A percentile compares a stretch with the other conserved stretches of the same genome.
phyloP scores from a whole-genome alignment of 2,113 vertebrate species.

The Crotalus helleri region DNA sequence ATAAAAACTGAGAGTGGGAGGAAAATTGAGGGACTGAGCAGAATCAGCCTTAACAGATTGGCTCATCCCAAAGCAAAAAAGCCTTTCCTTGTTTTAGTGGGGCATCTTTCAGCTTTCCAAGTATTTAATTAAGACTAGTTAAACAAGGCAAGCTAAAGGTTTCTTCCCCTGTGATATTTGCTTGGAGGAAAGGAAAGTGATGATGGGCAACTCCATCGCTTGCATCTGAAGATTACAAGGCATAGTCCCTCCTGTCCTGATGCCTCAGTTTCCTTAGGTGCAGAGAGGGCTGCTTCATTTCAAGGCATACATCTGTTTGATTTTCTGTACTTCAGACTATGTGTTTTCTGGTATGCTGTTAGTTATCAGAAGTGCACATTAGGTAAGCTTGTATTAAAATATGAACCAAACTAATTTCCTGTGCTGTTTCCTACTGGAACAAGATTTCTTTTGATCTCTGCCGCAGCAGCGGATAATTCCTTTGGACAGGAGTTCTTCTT shows the following conservation, averaged over 20 bases:
- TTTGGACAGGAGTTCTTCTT: neutral
- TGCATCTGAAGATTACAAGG: neutral
- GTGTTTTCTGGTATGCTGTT: neutral
- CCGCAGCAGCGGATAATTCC: neutral
- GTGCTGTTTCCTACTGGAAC: neutral
- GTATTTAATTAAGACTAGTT: neutral
- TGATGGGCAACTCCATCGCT: neutral
- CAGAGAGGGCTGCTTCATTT: neutral
- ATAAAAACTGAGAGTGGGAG: neutral
- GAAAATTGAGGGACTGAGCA: neutral
- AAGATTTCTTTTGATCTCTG: neutral
- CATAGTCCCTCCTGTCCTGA: neutral
- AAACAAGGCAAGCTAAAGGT: neutral
- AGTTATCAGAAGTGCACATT: neutral
- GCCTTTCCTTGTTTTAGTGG: too few species aligned
- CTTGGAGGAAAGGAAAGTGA: neutral
- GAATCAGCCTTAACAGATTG: neutral
- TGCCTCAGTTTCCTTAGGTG: neutral
- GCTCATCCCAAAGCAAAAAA: neutral
- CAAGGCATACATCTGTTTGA: neutral
- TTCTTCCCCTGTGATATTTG: neutral
- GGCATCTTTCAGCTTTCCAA: neutral
- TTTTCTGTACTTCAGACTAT: neutral
- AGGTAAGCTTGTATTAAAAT: neutral
- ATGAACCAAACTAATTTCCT: neutral